phyloP scores from a whole-genome alignment of 1,140 invertebrate genomes.

The Sminthurides bifidus region DNA sequence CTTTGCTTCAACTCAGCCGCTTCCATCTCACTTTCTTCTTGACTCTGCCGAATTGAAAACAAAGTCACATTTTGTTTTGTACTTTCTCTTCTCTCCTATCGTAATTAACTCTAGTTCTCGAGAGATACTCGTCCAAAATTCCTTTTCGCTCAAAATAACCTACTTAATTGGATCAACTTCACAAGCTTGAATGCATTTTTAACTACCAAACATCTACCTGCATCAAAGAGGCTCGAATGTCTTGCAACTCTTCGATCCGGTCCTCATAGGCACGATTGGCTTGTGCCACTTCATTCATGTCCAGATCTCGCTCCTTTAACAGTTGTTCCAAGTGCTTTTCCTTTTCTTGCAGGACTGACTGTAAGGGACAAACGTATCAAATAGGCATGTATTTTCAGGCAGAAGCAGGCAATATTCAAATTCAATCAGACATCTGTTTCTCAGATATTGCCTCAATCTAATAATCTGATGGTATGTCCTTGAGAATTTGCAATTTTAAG shows the following conservation, averaged over 20 bases:
- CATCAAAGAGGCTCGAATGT: not conserved
- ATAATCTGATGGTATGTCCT: no score
- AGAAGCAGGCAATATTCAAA: not conserved
- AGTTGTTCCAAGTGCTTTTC: conserved; percentile 82
- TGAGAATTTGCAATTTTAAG: no score
- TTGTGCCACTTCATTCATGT: conserved; percentile 64
- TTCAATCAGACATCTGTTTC: not conserved
- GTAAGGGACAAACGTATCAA: no score
- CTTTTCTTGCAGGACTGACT: conserved; percentile 85
- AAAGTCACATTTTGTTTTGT: not conserved
- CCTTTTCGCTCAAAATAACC: not conserved
- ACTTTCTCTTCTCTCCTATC: conserved; percentile 26
- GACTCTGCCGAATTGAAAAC: not conserved
- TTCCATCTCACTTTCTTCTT: conserved; percentile 1
- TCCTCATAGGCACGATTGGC: not conserved
- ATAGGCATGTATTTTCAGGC: not conserved
- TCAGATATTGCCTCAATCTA: conserved; percentile 30
- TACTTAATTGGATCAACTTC: not conserved
- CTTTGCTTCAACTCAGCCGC: not conserved
- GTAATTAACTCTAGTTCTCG: not conserved
- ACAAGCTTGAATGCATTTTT: not conserved
- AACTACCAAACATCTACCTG: no score
- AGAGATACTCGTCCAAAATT: not conserved
- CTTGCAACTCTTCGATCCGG: not conserved
- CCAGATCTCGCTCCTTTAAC: conserved; percentile 76